A percentile compares a stretch with the other conserved stretches of the same genome.
phyloP scores from a whole-genome alignment of 2,888 invertebrate species.

The Napeogenes sylphis region DNA sequence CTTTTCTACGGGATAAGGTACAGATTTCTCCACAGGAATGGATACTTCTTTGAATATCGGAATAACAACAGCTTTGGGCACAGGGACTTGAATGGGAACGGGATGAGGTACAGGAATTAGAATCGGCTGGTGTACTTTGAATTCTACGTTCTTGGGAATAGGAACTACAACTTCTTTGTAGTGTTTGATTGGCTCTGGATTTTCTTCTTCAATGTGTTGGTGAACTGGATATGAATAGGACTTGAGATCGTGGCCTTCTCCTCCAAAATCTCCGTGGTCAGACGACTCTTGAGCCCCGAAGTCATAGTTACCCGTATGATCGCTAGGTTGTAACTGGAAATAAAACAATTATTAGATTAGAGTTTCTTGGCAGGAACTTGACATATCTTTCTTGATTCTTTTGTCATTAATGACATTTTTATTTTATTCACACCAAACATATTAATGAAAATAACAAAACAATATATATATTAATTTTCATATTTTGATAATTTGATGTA shows the following conservation, averaged over 20 bases:
- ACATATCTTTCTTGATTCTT: too few relatives aligned
- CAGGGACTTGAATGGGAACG: constrained; percentile 82
- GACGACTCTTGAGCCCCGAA: constrained; percentile 36
- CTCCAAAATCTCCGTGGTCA: constrained; percentile 52
- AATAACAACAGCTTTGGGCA: constrained; percentile 82
- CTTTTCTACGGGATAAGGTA: constrained; percentile 83
- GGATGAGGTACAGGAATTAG: constrained; percentile 80
- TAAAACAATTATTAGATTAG: constrained; percentile 19
- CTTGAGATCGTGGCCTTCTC: constrained; percentile 54
- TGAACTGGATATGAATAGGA: constrained; percentile 77
- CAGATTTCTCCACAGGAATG: constrained; percentile 84
- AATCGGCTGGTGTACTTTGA: constrained; percentile 76
- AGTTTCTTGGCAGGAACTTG: constrained; percentile 6
- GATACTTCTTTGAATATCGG: constrained; percentile 83
- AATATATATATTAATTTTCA: too few relatives aligned
- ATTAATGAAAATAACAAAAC: too few relatives aligned
- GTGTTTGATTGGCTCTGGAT: constrained; percentile 81
- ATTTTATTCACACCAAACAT: too few relatives aligned
- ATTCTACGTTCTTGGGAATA: constrained; percentile 79
- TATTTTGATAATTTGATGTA: too few relatives aligned
- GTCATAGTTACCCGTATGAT: constrained; percentile 49
- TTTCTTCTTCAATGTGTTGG: constrained; percentile 82
- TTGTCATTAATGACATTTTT: too few relatives aligned
- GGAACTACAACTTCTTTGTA: constrained; percentile 83
- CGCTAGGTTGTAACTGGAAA: constrained; percentile 61